Percentiles rank a stretch among this genome's conserved stretches.
phyloP scores from a whole-genome alignment of 2,113 vertebrate genomes.

The Atractosteus spatula region DNA sequence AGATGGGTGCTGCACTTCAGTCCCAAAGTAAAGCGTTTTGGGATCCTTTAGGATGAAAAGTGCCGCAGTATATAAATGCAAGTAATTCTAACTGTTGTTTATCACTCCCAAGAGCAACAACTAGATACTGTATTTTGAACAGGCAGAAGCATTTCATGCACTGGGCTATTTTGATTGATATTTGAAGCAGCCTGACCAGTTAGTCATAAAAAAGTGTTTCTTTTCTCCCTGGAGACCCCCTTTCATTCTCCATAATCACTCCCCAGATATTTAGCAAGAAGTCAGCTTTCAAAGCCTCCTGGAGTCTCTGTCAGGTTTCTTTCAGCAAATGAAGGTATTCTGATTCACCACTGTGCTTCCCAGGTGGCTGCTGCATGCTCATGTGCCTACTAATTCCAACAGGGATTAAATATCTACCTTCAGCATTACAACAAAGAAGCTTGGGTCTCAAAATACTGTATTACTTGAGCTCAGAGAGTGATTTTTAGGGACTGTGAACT shows the following conservation, averaged over 20 bases:
- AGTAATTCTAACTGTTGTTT: too few species aligned
- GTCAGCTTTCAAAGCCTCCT: constrained; percentile 13
- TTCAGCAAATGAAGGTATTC: constrained; percentile 14
- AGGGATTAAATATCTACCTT: constrained; percentile 11
- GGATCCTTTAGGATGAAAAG: too few species aligned
- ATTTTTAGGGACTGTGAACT: background rate
- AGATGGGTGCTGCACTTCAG: too few species aligned
- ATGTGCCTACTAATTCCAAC: background rate
- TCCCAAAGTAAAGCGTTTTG: too few species aligned
- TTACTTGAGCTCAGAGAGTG: background rate
- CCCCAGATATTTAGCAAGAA: constrained; percentile 7
- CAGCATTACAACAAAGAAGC: background rate
- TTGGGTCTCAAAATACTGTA: background rate
- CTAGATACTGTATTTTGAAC: background rate
- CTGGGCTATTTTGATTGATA: background rate
- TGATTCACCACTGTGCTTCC: constrained; percentile 13
- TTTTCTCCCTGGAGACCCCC: background rate
- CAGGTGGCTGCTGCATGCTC: constrained; percentile 1
- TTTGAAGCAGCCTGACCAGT: background rate
- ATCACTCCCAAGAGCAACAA: too few species aligned
- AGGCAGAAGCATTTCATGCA: background rate
- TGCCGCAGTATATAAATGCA: too few species aligned
- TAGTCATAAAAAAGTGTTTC: background rate
- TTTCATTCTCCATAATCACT: constrained; percentile 18
- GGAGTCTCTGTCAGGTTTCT: background rate